phyloP scores from a whole-genome alignment of 1,140 invertebrate species.

The Aethina tumida region DNA sequence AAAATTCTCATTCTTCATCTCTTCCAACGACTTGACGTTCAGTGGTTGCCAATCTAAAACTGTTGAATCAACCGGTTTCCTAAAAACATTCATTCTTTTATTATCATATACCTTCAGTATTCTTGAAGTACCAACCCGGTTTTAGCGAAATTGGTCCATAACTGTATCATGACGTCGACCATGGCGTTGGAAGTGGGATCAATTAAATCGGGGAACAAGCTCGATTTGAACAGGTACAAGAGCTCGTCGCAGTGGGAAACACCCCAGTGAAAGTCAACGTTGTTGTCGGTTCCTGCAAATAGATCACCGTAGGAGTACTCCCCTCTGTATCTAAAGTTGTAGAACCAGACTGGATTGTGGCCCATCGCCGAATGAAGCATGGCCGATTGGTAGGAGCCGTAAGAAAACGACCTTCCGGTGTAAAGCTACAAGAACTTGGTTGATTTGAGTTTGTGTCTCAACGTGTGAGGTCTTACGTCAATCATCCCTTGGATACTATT shows the following conservation, averaged over 20 bases:
- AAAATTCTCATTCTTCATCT: constrained; percentile 6
- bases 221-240: constrained; percentile 13
- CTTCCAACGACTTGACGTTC: constrained; percentile 1
- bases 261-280: constrained; percentile 17
- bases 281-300: constrained; percentile 15
- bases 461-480: too few species aligned
- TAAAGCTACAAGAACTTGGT: constrained; percentile 24
- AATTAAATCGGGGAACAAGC: constrained; percentile 12
- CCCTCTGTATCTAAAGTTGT: constrained; percentile 20
- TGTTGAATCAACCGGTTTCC: too few species aligned
- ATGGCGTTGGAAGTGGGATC: constrained; percentile 5
- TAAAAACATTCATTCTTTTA: too few species aligned
- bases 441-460: too few species aligned
- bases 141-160: constrained; percentile 17
- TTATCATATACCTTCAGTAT: too few species aligned
- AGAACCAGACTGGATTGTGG: constrained; percentile 17
- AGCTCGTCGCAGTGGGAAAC: constrained; percentile 15
- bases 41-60: constrained; percentile 6
- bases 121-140: constrained; percentile 8
- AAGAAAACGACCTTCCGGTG: constrained; percentile 21
- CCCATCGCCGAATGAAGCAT: constrained; percentile 13
- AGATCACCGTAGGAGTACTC: constrained; percentile 11
- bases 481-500: constrained; percentile 20
- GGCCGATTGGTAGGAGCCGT: constrained; percentile 21
- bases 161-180: constrained; percentile 11